These are phyloP conservation scores for Melitaea athalia DNA, from an alignment of 2,888 invertebrate species.

Conservation along the genomic window DNA sequence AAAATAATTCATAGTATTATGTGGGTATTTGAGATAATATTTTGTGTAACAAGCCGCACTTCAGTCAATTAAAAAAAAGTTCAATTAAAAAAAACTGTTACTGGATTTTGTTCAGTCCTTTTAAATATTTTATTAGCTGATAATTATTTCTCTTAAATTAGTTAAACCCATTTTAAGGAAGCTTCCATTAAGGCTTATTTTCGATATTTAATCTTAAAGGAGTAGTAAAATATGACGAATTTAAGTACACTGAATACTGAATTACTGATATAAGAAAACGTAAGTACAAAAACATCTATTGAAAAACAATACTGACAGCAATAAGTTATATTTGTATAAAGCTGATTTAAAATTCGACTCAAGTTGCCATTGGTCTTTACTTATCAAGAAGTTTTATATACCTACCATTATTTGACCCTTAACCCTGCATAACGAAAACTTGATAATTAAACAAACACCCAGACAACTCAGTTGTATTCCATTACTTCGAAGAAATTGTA, in stretches of 20 bases:
- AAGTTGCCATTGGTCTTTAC: background rate
- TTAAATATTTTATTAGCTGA: too few species aligned
- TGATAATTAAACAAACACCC: constrained; percentile 47
- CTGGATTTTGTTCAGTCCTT: too few species aligned
- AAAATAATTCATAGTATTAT: too few species aligned
- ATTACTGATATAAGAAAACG: background rate
- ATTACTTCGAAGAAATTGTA: constrained; percentile 12
- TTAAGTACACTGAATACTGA: too few species aligned
- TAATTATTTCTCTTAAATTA: too few species aligned
- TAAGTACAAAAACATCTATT: background rate
- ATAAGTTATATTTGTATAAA: background rate
- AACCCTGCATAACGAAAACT: constrained; percentile 52
- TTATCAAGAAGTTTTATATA: constrained; percentile 26
- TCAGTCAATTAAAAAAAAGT: too few species aligned
- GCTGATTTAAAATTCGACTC: background rate
- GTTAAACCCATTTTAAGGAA: too few species aligned
- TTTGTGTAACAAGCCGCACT: too few species aligned
- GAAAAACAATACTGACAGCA: background rate
- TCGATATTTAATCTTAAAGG: too few species aligned
- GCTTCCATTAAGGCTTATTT: too few species aligned
- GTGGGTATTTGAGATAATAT: too few species aligned
- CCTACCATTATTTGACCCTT: constrained; percentile 48
- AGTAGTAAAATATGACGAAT: background rate
- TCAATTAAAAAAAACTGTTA: too few species aligned
- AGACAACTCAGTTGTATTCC: constrained; percentile 14